Percentiles rank a stretch among this genome's conserved stretches.
Conservation (phyloP, 1,140 invertebrate genomes). For the Atopsyche davidsoni region DNA sequence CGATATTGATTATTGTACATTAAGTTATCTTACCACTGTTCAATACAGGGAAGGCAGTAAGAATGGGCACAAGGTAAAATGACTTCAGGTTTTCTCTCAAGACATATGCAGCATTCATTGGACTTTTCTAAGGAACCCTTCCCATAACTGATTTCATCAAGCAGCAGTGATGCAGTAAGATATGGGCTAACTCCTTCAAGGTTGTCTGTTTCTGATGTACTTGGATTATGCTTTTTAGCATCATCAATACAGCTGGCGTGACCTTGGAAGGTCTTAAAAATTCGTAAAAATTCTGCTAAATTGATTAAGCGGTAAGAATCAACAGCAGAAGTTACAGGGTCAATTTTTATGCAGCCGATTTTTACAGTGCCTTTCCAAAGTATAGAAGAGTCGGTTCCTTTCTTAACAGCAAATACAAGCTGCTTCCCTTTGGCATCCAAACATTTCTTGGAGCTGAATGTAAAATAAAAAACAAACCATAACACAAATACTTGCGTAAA, state of each 20-base stretch:
- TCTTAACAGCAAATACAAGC: conserved; percentile 59
- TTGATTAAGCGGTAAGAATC: conserved; percentile 53
- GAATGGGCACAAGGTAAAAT: conserved; percentile 61
- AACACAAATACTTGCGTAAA: too few species aligned
- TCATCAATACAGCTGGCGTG: conserved; percentile 32
- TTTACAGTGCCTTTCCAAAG: conserved; percentile 65
- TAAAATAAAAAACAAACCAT: conserved; percentile 10
- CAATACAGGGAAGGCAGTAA: conserved; percentile 63
- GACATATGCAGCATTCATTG: conserved; percentile 64
- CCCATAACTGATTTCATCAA: conserved; percentile 31
- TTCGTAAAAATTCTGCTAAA: conserved; percentile 55
- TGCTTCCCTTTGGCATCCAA: conserved; percentile 55
- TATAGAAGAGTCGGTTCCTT: conserved; percentile 56
- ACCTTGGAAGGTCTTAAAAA: conserved; percentile 44
- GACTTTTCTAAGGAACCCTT: conserved; percentile 29
- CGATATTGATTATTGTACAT: background rate
- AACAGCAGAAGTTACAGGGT: conserved; percentile 45
- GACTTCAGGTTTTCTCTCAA: conserved; percentile 60
- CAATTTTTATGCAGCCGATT: conserved; percentile 60
- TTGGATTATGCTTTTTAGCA: conserved; percentile 25
- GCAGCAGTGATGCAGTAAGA: conserved; percentile 36
- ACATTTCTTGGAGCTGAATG: conserved; percentile 52
- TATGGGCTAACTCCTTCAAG: conserved; percentile 7
- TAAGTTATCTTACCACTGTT: conserved; percentile 62
- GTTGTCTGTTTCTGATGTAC: conserved; percentile 17